phyloP scores from a whole-genome alignment of 2,888 invertebrate species.

The Arenicola marina region DNA sequence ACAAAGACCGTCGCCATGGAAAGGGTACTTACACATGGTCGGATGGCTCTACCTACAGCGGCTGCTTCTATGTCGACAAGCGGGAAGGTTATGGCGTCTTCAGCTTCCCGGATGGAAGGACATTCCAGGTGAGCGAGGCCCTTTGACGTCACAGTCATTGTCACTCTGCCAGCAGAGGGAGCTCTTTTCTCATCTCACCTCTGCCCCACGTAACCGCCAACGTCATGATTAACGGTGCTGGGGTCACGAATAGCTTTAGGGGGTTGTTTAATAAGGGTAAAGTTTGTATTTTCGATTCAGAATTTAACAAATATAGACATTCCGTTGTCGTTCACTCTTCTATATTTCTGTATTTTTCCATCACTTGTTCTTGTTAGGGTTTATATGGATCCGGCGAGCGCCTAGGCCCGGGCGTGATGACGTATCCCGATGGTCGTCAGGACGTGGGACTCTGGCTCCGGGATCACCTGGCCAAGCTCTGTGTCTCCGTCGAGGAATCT shows the following conservation, averaged over 20 bases:
- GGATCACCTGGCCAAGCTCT: slow-evolving; percentile 52
- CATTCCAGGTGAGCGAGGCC: slow-evolving; percentile 60
- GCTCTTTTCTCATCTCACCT: too few relatives aligned
- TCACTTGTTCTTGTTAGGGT: slow-evolving; percentile 46
- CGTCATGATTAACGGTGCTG: too few relatives aligned
- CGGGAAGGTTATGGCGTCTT: slow-evolving; percentile 59
- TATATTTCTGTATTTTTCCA: not conserved
- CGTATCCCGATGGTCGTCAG: slow-evolving; percentile 50
- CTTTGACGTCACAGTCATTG: too few relatives aligned
- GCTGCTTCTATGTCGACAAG: slow-evolving; percentile 58
- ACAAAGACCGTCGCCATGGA: slow-evolving; percentile 58
- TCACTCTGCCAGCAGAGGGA: too few relatives aligned
- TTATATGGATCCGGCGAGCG: slow-evolving; percentile 57
- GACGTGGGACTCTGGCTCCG: slow-evolving; percentile 60
- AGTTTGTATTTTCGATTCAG: too few relatives aligned
- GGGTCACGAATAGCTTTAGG: too few relatives aligned
- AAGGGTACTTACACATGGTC: slow-evolving; percentile 55
- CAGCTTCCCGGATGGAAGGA: slow-evolving; percentile 48
- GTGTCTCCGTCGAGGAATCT: slow-evolving; percentile 40
- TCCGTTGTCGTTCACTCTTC: not conserved
- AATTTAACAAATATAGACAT: too few relatives aligned
- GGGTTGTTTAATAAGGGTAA: too few relatives aligned
- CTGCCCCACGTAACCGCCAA: too few relatives aligned
- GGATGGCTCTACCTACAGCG: slow-evolving; percentile 51
- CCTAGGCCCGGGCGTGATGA: slow-evolving; percentile 57